A percentile compares a stretch with the other conserved stretches of the same genome.
These are phyloP conservation scores for Rhipidura dahli DNA, from an alignment of 2,113 vertebrate genomes.

Conservation along the genomic window DNA sequence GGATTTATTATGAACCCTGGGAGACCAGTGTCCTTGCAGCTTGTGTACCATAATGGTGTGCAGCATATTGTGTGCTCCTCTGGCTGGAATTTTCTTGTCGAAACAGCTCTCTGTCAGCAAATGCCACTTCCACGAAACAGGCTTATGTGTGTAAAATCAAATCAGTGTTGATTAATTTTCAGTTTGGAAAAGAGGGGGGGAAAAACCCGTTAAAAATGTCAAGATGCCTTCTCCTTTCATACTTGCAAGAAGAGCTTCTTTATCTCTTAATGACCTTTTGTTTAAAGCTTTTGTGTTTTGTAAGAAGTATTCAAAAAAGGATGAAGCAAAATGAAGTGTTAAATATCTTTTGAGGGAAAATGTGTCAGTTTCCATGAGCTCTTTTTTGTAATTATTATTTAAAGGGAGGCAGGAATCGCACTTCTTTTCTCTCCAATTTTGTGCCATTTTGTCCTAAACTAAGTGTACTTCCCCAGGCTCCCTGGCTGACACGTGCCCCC, in stretches of 20 bases:
- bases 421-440: neutral
- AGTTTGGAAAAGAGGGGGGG: neutral
- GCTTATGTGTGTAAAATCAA: conserved; percentile 45
- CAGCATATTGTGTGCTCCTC: neutral
- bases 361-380: neutral
- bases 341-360: neutral
- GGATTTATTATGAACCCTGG: conserved; percentile 37
- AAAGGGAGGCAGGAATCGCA: neutral
- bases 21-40: conserved; percentile 24
- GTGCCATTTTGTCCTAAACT: neutral
- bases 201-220: conserved; percentile 34
- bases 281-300: conserved; percentile 43
- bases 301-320: neutral
- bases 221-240: conserved; percentile 15
- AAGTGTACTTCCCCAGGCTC: neutral
- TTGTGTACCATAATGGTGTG: neutral
- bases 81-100: neutral
- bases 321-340: conserved; percentile 23
- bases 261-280: conserved; percentile 62
- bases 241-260: conserved; percentile 9
- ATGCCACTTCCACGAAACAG: neutral
- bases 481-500: neutral
- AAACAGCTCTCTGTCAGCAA: conserved; percentile 20
- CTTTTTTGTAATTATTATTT: neutral
- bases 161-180: conserved; percentile 54